Conservation (phyloP, 2,888 invertebrate genomes). For the Thysanoteuthis rhombus region DNA sequence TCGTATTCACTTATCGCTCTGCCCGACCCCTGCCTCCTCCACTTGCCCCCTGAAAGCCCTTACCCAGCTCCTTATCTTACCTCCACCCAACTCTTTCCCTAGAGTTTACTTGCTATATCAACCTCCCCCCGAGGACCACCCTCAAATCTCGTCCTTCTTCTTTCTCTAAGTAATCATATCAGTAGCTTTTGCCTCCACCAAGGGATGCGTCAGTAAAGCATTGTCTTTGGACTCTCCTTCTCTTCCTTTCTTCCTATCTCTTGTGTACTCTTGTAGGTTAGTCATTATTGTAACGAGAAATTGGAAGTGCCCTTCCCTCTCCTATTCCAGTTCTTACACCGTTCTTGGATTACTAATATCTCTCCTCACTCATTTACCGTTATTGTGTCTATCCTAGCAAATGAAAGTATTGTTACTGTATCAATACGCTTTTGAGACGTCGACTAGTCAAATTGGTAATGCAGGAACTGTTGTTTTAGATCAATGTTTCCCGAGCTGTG, state of each 20-base stretch:
- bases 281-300: not conserved
- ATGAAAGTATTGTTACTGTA: not conserved
- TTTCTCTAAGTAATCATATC: not conserved
- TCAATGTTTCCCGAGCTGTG: too few relatives aligned
- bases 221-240: not conserved
- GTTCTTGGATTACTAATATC: not conserved
- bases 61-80: not conserved
- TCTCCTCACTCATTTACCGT: not conserved
- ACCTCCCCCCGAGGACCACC: not conserved
- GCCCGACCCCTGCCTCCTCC: not conserved
- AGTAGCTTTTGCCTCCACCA: not conserved
- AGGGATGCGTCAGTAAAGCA: not conserved
- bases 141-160: not conserved
- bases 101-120: not conserved
- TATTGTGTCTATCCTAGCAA: too few relatives aligned
- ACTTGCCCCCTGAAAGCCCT: not conserved
- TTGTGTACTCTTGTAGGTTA: not conserved
- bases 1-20: not conserved
- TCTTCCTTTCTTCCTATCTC: not conserved
- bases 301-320: too few relatives aligned
- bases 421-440: too few relatives aligned
- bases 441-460: too few relatives aligned
- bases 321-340: not conserved
- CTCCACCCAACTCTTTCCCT: too few relatives aligned
- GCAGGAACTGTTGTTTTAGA: too few relatives aligned